These are phyloP conservation scores for Ellobius talpinus DNA, from an alignment of 2,113 vertebrate genomes.

Conservation along the genomic window DNA sequence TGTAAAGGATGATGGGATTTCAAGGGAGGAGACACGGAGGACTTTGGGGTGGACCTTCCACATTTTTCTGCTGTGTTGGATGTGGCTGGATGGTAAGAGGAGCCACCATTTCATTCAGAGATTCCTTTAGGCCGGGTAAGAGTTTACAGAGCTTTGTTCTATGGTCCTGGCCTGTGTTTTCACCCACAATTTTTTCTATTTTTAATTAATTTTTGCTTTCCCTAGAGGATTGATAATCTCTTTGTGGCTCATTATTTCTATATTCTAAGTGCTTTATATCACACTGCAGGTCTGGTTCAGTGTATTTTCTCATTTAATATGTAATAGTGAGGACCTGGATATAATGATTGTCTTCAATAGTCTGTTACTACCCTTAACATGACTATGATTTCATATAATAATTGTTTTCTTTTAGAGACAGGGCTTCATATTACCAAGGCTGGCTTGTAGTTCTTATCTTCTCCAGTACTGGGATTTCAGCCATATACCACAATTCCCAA, in stretches of 20 bases:
- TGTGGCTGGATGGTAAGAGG: neutral
- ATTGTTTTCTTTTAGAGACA: neutral
- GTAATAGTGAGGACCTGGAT: neutral
- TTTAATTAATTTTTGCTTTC: neutral
- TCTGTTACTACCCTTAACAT: neutral
- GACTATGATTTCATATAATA: neutral
- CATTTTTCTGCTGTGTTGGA: neutral
- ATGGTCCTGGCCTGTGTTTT: neutral
- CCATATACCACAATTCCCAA: neutral
- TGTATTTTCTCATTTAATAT: neutral
- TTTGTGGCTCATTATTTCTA: accelerated
- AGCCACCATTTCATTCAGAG: neutral
- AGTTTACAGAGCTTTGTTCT: neutral
- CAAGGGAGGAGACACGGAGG: neutral
- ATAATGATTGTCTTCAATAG: neutral
- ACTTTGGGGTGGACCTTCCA: no score
- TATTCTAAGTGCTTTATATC: neutral
- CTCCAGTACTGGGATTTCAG: neutral
- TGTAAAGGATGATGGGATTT: neutral
- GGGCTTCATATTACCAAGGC: neutral
- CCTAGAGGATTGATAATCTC: neutral
- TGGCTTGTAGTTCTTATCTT: neutral
- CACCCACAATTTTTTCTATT: neutral
- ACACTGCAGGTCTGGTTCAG: neutral
- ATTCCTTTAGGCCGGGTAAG: neutral